Conservation (phyloP, 2,888 invertebrate genomes). For the Oxytorus armatus region DNA sequence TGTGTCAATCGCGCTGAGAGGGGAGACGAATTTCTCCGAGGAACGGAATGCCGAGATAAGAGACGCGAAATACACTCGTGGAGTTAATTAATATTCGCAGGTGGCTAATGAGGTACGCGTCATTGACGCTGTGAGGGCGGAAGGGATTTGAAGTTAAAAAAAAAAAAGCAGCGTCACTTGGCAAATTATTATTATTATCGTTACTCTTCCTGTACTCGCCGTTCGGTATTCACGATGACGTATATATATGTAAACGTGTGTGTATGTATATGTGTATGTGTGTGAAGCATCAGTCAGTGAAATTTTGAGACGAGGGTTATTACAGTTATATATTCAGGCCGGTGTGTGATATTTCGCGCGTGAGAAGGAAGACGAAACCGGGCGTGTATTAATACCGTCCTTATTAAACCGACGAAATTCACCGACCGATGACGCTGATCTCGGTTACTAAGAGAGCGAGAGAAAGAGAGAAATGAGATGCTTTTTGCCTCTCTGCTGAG, state of each 20-base stretch:
- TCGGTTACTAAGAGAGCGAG: conserved; percentile 2
- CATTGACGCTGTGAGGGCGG: conserved; percentile 8
- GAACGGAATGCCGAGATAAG: conserved; percentile 2
- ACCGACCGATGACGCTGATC: conserved; percentile 54
- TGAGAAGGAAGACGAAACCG: conserved; percentile 60
- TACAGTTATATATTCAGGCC: conserved; percentile 22
- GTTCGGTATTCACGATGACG: conserved; percentile 1
- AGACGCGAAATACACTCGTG: conserved; percentile 3
- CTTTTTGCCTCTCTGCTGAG: conserved; percentile 42
- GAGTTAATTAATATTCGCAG: conserved; percentile 56
- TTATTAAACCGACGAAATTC: conserved; percentile 73
- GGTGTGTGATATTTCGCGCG: conserved; percentile 65
- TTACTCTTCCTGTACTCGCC: neutral
- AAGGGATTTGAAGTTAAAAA: conserved; percentile 31
- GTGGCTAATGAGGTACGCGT: conserved; percentile 30
- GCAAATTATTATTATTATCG: conserved; percentile 51
- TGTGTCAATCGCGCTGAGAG: conserved; percentile 43
- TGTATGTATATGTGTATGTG: neutral
- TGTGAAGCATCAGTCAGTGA: conserved; percentile 23
- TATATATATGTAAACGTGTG: neutral
- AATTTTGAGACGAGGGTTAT: conserved; percentile 49
- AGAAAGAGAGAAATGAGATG: conserved; percentile 7
- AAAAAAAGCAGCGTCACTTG: conserved; percentile 15
- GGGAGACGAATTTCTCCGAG: conserved; percentile 4
- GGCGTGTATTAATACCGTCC: conserved; percentile 76